A percentile compares a stretch with the other conserved stretches of the same genome.
phyloP scores from a whole-genome alignment of 2,797 vertebrate species.

The Poeciliopsis presidionis region DNA sequence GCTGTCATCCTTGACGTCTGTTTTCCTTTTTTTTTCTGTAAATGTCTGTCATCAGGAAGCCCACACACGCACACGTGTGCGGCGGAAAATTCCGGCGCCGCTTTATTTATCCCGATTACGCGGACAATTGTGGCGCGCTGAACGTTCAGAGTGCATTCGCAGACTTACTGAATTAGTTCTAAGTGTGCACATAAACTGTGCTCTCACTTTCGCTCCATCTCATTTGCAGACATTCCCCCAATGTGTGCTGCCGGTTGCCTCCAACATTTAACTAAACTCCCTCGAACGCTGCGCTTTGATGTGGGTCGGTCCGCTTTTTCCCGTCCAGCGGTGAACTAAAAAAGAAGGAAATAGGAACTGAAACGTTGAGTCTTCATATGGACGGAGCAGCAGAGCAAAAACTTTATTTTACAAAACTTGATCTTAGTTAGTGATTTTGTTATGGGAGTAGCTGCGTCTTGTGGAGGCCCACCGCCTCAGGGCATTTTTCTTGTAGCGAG shows the following conservation, averaged over 20 bases:
- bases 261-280: constrained; percentile 55
- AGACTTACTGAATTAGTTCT: constrained; percentile 64
- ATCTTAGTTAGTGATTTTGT: constrained; percentile 34
- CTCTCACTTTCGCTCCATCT: constrained; percentile 31
- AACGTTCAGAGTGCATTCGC: constrained; percentile 50
- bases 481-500: constrained; percentile 33
- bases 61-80: constrained; percentile 8
- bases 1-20: constrained; percentile 40
- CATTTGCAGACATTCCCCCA: constrained; percentile 36
- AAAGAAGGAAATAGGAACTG: constrained; percentile 5
- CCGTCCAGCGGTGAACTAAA: constrained; percentile 18
- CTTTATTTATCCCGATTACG: constrained; percentile 62
- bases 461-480: constrained; percentile 36
- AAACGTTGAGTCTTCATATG: constrained; percentile 41
- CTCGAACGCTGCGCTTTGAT: constrained; percentile 46
- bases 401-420: constrained; percentile 31
- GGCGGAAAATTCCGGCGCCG: constrained; percentile 6
- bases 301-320: not conserved
- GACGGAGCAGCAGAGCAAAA: constrained; percentile 27
- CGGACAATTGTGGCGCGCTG: constrained; percentile 44
- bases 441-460: constrained; percentile 33
- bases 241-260: constrained; percentile 35
- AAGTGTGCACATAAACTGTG: constrained; percentile 56
- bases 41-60: constrained; percentile 49
- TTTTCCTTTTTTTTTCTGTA: constrained; percentile 46